Base-by-base conservation (phyloP, 2,797 vertebrate genomes). In the Rhinogobio ventralis region DNA sequence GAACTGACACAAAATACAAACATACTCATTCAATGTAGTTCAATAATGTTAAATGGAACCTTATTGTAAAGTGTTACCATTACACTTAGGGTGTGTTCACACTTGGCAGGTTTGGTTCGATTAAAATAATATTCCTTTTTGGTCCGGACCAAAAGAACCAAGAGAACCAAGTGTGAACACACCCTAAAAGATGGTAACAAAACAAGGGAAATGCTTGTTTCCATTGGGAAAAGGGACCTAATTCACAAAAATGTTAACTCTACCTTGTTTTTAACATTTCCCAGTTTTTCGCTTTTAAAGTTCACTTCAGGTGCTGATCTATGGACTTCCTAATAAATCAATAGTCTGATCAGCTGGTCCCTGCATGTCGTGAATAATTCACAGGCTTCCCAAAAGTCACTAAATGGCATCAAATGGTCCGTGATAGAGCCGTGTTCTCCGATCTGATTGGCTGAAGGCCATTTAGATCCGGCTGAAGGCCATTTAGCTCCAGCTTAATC, bases 401-500 rank as follows among this genome's bases (percentile, higher is more conserved):
- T 72, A 23, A 73, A 73, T 45, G 53, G 11, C 19, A 57, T 72
- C 15, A 33, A 8, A 28, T 33, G 23, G 49, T 10, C 62, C n/a
- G 9, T 17, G 76, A 49, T 49, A 5, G 45, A 71, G 42, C 42
- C 2, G 42, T 46, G 30, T 45, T 53, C 60, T 60, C 17, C 10
- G 5, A 6, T 81, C 49, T 75, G 77, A 81, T 75, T 85, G 79
- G 84, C 42, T 64, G 6, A 7, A 75, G 79, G 30, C 17, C 45
- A 6, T 46, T 66, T 62, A 30, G 25, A n/a, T 82, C 62, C 57
- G 46, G 51, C 28, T 49, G 8, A 7, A 81, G 79, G 30, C 19
- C 45, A 6, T 49, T 66, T 64, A 42, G 28, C 30, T 83, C 64
- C 60, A 60, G 53, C 30, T 51, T 28, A 64, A 75, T 51, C 51